These are phyloP conservation scores for Syrphus vitripennis DNA, from an alignment of 2,888 invertebrate genomes.

Conservation along the genomic window DNA sequence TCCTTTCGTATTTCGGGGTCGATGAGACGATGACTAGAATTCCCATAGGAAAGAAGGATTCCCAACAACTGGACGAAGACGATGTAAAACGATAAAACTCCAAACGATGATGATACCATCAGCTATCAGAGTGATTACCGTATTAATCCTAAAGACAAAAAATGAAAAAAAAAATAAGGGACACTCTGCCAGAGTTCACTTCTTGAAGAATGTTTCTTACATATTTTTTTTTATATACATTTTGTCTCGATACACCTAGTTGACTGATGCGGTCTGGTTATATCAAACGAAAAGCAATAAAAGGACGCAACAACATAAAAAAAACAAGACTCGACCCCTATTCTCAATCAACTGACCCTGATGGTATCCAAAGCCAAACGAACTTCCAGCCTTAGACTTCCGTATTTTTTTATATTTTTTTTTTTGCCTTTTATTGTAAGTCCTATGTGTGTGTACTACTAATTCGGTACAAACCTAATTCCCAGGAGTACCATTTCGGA, in stretches of 20 bases:
- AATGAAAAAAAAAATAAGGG: slow-evolving; percentile 2
- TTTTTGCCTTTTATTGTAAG: background rate
- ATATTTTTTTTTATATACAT: background rate
- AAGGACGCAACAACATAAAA: background rate
- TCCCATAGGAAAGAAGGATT: background rate
- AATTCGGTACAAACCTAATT: slow-evolving; percentile 67
- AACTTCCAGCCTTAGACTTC: slow-evolving; percentile 4
- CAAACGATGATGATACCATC: slow-evolving; percentile 60
- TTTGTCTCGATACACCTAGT: slow-evolving; percentile 30
- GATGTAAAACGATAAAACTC: slow-evolving; percentile 42
- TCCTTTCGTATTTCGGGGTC: slow-evolving; percentile 16
- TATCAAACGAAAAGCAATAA: slow-evolving; percentile 56
- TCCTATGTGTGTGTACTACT: slow-evolving; percentile 53
- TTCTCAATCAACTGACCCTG: slow-evolving; percentile 11
- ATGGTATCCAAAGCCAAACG: slow-evolving; percentile 21
- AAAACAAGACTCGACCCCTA: slow-evolving; percentile 20
- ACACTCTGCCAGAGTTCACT: background rate
- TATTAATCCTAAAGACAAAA: slow-evolving; percentile 57
- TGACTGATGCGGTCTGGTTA: slow-evolving; percentile 37
- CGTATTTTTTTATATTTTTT: background rate
- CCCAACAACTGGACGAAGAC: background rate
- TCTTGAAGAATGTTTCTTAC: slow-evolving; percentile 24
- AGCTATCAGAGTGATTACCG: slow-evolving; percentile 69
- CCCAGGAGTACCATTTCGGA: slow-evolving; percentile 59
- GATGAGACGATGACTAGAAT: background rate